Base-by-base conservation (phyloP, 2,888 invertebrate genomes). In the Heliconius aoede region DNA sequence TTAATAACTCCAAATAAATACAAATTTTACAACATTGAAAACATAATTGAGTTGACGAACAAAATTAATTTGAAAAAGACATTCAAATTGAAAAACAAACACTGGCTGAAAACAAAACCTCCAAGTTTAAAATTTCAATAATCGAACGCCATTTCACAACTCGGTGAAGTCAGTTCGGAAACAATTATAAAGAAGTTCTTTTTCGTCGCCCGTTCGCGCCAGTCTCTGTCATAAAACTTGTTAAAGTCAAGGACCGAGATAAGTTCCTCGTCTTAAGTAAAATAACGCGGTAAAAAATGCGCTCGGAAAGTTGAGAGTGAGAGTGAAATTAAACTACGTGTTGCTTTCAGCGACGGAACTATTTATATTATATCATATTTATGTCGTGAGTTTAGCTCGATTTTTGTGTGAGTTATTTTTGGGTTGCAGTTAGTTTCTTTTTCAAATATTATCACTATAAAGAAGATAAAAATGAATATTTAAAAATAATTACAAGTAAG, bases 161-260 rank as follows among this genome's bases (percentile, higher is more conserved):
- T 90, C 90, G 83, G 83, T 86, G 85, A 87, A 84, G 83, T 83
- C 87, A 88, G 88, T 91, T 88, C 86, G 88, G 90, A 94, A 94
- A 94, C 94, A 94, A 94, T 94, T 93, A 94, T 91, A 90, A 92
- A 92, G 91, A 94, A 93, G 93, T 93, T 93, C 89, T 89, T 90
- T 91, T 90, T 89, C 88, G 88, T 86, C 89, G 89, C 88, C 88
- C 90, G 91, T 93, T 92, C 91, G 87, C 92, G 90, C 89, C 93
- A 90, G 93, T 93, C 92, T 92, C 93, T 92, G 93, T 94, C 93
- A 92, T 93, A 93, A 94, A 94, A 94, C 93, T 94, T 94, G 94
- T 94, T 94, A 93, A 94, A 94, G 94, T 94, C 94, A 94, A 94
- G 93, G 92, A 94, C 94, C 92, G 91, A 93, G 94, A 93, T 93